Evolutionary conservation across 2,113 vertebrate species (phyloP).

Genomic region (Mesocricetus auratus): DNA sequence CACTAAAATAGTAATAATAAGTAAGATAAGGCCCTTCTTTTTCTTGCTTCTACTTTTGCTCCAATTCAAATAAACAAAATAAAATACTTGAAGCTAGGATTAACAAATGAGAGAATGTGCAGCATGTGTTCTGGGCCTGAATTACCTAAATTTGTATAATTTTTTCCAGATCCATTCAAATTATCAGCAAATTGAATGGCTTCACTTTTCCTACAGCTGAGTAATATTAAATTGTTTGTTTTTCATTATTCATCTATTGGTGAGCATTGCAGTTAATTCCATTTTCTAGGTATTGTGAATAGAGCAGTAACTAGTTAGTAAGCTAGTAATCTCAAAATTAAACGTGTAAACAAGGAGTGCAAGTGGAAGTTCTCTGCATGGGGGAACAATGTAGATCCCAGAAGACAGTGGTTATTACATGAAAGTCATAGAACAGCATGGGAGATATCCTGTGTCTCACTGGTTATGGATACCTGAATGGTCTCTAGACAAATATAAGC

Average conservation of each 20-base stretch:
- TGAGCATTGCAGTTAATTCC: background rate
- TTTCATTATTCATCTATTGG: background rate
- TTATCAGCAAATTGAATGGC: background rate
- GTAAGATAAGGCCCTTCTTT: background rate
- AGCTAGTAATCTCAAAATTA: background rate
- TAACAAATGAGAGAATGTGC: background rate
- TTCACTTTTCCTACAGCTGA: no score
- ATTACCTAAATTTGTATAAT: background rate
- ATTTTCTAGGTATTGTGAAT: background rate
- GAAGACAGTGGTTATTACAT: background rate
- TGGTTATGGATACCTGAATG: background rate
- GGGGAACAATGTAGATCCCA: background rate
- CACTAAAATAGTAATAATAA: background rate
- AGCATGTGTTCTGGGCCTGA: no score
- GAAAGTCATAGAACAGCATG: no score
- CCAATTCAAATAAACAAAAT: background rate
- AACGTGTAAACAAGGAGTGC: background rate
- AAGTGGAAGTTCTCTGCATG: background rate
- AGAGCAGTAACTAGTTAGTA: background rate
- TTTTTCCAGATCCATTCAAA: background rate
- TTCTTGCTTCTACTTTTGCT: background rate
- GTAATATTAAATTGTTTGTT: background rate
- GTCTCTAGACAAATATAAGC: background rate
- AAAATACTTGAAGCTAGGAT: background rate
- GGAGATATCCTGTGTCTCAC: background rate